A percentile compares a stretch with the other conserved stretches of the same genome.
Conservation (phyloP, 2,797 vertebrate genomes). For the Epinephelus awoara region DNA sequence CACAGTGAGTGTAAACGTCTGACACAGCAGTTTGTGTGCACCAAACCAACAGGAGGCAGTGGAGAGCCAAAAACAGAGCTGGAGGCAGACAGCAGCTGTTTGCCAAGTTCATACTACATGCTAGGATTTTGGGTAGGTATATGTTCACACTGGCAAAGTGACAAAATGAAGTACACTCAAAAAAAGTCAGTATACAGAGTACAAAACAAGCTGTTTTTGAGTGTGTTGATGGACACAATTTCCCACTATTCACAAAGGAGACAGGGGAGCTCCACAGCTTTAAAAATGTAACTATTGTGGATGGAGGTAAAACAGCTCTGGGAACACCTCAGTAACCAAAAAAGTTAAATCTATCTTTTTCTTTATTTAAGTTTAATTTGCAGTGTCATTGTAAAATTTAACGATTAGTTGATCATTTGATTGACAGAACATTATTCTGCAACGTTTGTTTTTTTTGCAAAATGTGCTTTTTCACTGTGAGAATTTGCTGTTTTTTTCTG, state of each 20-base stretch:
- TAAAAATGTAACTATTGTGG: not conserved
- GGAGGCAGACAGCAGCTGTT: slow-evolving; percentile 1
- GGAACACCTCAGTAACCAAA: not conserved
- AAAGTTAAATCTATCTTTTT: too few relatives aligned
- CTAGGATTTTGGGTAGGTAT: not conserved
- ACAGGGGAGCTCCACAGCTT: too few relatives aligned
- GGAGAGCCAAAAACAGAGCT: slow-evolving; percentile 53
- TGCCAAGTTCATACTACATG: slow-evolving; percentile 19
- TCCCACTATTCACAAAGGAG: not conserved
- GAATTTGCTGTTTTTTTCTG: not conserved
- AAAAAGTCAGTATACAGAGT: not conserved
- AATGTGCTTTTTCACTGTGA: not conserved
- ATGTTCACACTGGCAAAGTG: not conserved
- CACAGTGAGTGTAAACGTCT: not conserved
- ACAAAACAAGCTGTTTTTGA: not conserved
- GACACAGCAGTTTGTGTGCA: slow-evolving; percentile 4
- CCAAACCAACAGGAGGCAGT: slow-evolving; percentile 77
- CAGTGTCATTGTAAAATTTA: not conserved
- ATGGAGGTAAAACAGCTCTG: not conserved
- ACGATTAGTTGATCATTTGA: not conserved
- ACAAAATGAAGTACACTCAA: too few relatives aligned
- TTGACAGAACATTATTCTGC: not conserved
- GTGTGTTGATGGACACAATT: not conserved
- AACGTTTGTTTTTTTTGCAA: not conserved
- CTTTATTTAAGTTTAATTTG: not conserved